Conservation (phyloP, 2,113 vertebrate species). For the Malurus alboscapulatus region DNA sequence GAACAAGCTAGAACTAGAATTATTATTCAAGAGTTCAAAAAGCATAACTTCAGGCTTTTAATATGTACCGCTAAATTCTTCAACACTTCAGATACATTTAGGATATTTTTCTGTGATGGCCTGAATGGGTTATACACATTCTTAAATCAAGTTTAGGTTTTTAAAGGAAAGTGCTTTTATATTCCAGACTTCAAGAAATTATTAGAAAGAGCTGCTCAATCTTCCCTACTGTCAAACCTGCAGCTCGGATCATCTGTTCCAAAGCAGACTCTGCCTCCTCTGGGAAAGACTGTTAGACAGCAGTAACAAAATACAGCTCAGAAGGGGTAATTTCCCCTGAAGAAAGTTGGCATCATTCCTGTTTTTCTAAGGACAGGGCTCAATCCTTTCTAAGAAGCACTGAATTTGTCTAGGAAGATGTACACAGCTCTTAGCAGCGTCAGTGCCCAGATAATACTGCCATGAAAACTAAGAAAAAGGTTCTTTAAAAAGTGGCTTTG, state of each 20-base stretch:
- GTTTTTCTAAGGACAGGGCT: neutral
- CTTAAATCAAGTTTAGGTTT: neutral
- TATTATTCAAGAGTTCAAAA: neutral
- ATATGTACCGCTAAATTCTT: neutral
- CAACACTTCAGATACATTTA: neutral
- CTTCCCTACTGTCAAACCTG: neutral
- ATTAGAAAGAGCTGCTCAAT: neutral
- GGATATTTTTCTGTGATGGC: neutral
- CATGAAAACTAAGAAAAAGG: neutral
- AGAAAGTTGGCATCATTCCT: neutral
- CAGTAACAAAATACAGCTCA: neutral
- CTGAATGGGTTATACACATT: neutral
- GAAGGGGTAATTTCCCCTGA: neutral
- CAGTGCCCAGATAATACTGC: neutral
- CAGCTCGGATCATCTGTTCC: neutral
- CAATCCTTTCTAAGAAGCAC: neutral
- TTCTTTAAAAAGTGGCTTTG: neutral
- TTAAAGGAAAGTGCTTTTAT: neutral
- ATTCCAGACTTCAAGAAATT: neutral
- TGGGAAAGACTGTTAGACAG: neutral
- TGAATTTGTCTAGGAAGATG: neutral
- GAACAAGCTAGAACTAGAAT: neutral
- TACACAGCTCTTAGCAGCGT: neutral
- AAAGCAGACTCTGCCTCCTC: slow-evolving; percentile 12
- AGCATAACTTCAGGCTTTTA: neutral